A percentile compares a stretch with the other conserved stretches of the same genome.
Conservation (phyloP, 2,797 vertebrate species). For the Florisuga fusca region DNA sequence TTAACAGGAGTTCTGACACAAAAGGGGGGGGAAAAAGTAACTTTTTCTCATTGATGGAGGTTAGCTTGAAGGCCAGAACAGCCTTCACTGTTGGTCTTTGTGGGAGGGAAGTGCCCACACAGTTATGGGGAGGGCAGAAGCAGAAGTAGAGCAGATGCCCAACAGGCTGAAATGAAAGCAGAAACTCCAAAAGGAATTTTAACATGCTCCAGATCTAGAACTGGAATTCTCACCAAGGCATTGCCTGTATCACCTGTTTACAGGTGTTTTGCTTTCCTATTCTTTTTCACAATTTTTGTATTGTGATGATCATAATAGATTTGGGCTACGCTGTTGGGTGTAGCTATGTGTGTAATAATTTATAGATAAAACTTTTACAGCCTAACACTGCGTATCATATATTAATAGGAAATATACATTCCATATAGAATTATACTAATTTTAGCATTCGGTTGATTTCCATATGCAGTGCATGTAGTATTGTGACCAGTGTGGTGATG, state of each 20-base stretch:
- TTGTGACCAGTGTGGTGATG: not conserved
- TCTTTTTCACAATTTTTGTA: not conserved
- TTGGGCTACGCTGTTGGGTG: not conserved
- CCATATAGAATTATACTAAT: not conserved
- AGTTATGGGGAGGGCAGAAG: not conserved
- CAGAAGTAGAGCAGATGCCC: not conserved
- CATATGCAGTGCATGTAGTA: not conserved
- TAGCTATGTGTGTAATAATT: not conserved
- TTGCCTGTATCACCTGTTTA: not conserved
- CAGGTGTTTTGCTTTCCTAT: not conserved
- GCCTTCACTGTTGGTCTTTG: not conserved
- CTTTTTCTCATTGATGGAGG: not conserved
- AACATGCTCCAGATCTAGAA: not conserved
- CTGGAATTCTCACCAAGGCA: not conserved
- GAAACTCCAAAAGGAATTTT: not conserved
- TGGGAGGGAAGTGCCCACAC: not conserved
- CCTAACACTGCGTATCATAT: not conserved
- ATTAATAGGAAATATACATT: not conserved
- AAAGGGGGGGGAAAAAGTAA: not conserved
- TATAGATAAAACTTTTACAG: not conserved
- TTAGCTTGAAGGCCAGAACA: not conserved
- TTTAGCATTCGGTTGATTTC: not conserved
- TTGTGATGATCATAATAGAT: accelerated
- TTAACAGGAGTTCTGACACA: not conserved
- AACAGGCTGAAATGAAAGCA: not conserved